Percentiles rank a stretch among this genome's conserved stretches.
These are phyloP conservation scores for Aphaenogaster rudis DNA, from an alignment of 1,140 invertebrate genomes.

Conservation along the genomic window DNA sequence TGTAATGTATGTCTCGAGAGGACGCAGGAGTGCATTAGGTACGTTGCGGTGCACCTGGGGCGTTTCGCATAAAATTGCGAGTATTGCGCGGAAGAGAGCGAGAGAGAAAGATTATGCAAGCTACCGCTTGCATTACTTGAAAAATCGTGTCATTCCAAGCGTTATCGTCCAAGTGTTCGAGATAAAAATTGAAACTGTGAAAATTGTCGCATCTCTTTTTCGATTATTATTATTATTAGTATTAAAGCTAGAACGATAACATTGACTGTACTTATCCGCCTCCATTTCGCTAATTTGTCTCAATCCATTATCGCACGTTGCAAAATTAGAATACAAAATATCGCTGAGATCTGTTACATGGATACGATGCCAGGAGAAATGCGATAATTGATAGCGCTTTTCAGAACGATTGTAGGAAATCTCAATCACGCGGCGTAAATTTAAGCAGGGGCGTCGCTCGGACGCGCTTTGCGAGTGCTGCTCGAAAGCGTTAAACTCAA, in stretches of 20 bases:
- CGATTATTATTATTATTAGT: not conserved
- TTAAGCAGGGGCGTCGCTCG: slow-evolving; percentile 57
- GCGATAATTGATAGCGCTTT: slow-evolving; percentile 47
- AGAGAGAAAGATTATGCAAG: not conserved
- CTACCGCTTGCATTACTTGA: not conserved
- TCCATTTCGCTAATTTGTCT: not conserved
- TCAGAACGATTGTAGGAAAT: slow-evolving; percentile 74
- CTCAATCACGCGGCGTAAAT: slow-evolving; percentile 69
- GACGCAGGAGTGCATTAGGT: slow-evolving; percentile 34
- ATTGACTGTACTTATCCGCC: not conserved
- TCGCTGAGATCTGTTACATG: not conserved
- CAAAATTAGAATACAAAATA: not conserved
- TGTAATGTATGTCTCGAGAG: slow-evolving; percentile 36
- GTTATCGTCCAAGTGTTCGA: not conserved
- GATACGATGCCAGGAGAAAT: not conserved
- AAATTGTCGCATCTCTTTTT: not conserved
- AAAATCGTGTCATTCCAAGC: slow-evolving; percentile 32
- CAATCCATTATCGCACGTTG: not conserved
- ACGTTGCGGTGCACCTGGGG: slow-evolving; percentile 22
- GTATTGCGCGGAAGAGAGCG: not conserved
- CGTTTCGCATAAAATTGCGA: slow-evolving; percentile 40
- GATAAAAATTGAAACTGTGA: slow-evolving; percentile 26
- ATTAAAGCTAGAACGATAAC: slow-evolving; percentile 1
- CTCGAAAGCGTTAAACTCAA: slow-evolving; percentile 77
- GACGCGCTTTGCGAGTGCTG: slow-evolving; percentile 60